Conservation (phyloP, 2,113 vertebrate genomes). For the Pseudorectes ferrugineus region DNA sequence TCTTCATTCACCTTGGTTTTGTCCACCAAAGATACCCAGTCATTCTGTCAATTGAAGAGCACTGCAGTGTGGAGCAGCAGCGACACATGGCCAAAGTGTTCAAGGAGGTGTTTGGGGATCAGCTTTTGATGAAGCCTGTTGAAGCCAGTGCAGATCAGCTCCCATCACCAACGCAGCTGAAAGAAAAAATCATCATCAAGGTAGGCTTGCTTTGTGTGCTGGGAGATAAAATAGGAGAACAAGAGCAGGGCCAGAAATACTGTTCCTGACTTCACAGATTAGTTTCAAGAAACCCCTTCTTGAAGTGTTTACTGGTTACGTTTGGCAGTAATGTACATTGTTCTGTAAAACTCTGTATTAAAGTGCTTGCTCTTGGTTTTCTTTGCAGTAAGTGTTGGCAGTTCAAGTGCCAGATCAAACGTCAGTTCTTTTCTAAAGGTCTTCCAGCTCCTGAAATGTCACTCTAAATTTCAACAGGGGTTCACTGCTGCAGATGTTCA, state of each 20-base stretch:
- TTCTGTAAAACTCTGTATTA: background rate
- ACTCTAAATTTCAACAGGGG: background rate
- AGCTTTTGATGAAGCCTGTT: slow-evolving; percentile 81
- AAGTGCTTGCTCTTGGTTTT: background rate
- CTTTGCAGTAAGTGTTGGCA: background rate
- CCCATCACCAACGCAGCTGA: slow-evolving; percentile 91
- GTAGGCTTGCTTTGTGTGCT: slow-evolving; percentile 52
- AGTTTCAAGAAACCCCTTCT: background rate
- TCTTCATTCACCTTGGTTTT: background rate
- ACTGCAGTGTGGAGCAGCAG: slow-evolving; percentile 91
- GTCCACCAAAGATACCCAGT: slow-evolving; percentile 81
- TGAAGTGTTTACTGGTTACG: background rate
- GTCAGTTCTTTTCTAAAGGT: background rate
- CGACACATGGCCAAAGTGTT: slow-evolving; percentile 91
- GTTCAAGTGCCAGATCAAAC: background rate
- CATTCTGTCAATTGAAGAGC: slow-evolving; percentile 95
- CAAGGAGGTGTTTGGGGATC: slow-evolving; percentile 86
- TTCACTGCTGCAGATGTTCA: background rate
- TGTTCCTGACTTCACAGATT: background rate
- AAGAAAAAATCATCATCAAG: slow-evolving; percentile 94
- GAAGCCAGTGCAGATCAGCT: slow-evolving; percentile 92
- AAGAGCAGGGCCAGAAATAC: background rate
- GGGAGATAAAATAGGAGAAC: background rate
- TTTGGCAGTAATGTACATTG: background rate
- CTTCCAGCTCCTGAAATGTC: background rate